Evolutionary conservation across 2,888 invertebrate species (phyloP), one percentile per base, ranked within the genome.

Genomic region (Ferdinandea cuprea): DNA sequence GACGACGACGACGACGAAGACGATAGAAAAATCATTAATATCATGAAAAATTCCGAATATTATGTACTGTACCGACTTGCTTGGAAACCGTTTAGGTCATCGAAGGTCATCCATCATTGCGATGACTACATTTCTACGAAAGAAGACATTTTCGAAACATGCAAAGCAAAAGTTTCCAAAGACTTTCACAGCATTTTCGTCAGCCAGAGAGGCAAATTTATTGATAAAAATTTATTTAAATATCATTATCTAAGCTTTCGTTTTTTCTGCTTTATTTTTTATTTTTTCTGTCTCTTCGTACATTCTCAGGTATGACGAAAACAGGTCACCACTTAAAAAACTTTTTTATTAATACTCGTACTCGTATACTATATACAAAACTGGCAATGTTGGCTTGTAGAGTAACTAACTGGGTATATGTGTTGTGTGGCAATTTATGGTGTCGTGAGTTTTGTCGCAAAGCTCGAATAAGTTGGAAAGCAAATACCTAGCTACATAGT

Each of bases 281-380:
- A 42, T 52, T 71, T 68, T 48, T 28, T 13, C 30, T 44, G 58
- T 58, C 52, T 52, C 59, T 11, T 52, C 50, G 56, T 72, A 59
- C 48, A 77, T 71, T 77, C 71, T 72, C 83, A 83, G 83, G 83
- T 83, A 83, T 83, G 72, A 78, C 78, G 78, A 83, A 83, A 83
- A 83, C 83, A 83, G 83, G 72, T 83, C 83, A 78, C 56, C 77
- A 83, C 83, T 83, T 83, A 63, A 83, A 81, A 83, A 83, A 78
- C 66, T 72, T 68, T 76, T 56, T 66, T 46, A 30, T 40, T 46
- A 30, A 48, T 37, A 46, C 37, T 37, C 28, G 46, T 19, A 11
- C 48, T 40, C 17, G 46, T 58, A 19, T 40, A n/a, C n/a, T 15
- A 44, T 58, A 56, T 46, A 46, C 56, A 58, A 40, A 32, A 13